Evolutionary conservation across 2,888 invertebrate genomes (phyloP), one percentile per base, ranked within the genome.

Genomic region (Polymixis lichenea): DNA sequence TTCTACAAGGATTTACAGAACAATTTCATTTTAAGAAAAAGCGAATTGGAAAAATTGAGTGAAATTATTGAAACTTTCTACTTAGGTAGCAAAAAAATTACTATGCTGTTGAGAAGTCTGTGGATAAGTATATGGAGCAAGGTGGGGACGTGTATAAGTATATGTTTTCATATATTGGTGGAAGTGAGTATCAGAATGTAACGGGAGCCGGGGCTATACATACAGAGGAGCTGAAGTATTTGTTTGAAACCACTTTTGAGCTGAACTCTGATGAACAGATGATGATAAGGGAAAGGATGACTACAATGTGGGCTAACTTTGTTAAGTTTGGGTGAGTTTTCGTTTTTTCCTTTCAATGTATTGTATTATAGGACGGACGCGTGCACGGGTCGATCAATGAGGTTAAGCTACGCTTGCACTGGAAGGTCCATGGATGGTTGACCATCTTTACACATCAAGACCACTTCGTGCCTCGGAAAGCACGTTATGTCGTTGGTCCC

Each of bases 271-370:
- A 85, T 19, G 93, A 93, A 67, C 91, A 92, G 67, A 76, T 72
- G 0, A 46, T 86, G 56, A 90, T 94, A 17, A 90, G 93, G 22
- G 88, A 92, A 3, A 78, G 86, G 19, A 91, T 93, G 90, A 90
- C 91, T 0, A 86, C 80, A 0, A 77, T 93, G 88, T 93, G 93
- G 92, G 87, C 90, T 1, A 93, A 94, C 68, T 94, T 95, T 73
- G 91, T 92, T 0, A 94, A 93, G 85, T 87, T 88, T 77, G 92
- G 92, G 93, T 93, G 70, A 87, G 91, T 87, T 66, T 70, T 38
- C 32, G 7, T 2, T 11, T 53, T 53, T 53, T 1, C 6, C 51
- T 43, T 43, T 43, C 43, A 43, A 43, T 43, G 11, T 43, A 11
- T 43, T 11, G 43, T 11, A 11, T 43, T 43, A 11, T 43, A 43